Conservation (phyloP, 2,113 vertebrate genomes). For the Lynx canadensis region DNA sequence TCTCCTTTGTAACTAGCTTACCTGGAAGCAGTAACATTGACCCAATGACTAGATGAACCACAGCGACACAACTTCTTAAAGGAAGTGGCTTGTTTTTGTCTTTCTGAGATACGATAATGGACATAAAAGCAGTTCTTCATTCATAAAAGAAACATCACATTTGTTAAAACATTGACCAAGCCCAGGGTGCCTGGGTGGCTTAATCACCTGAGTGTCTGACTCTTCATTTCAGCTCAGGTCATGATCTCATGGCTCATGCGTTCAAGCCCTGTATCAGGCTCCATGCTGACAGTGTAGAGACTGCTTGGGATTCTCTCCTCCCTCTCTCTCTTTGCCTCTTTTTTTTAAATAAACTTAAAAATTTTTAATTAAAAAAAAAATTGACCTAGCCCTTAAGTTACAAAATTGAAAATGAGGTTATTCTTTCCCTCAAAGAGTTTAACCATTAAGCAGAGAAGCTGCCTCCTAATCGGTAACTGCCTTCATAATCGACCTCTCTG, state of each 20-base stretch:
- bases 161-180: neutral
- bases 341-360: too few relatives aligned
- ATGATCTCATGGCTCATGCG: too few relatives aligned
- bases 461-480: neutral
- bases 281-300: too few relatives aligned
- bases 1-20: neutral
- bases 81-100: neutral
- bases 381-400: neutral
- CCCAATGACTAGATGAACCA: neutral
- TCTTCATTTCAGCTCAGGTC: too few relatives aligned
- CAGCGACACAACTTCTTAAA: neutral
- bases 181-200: neutral
- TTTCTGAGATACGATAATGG: neutral
- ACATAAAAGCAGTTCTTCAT: neutral
- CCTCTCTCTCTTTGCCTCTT: too few relatives aligned
- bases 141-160: neutral
- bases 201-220: too few relatives aligned
- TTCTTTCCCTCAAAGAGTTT: neutral
- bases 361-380: neutral
- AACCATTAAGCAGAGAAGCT: neutral
- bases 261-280: too few relatives aligned
- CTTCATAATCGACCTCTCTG: neutral
- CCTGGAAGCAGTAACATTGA: neutral
- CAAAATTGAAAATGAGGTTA: neutral
- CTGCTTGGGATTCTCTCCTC: too few relatives aligned